phyloP scores from a whole-genome alignment of 1,140 invertebrate species.

The Lordiphosa collinella region DNA sequence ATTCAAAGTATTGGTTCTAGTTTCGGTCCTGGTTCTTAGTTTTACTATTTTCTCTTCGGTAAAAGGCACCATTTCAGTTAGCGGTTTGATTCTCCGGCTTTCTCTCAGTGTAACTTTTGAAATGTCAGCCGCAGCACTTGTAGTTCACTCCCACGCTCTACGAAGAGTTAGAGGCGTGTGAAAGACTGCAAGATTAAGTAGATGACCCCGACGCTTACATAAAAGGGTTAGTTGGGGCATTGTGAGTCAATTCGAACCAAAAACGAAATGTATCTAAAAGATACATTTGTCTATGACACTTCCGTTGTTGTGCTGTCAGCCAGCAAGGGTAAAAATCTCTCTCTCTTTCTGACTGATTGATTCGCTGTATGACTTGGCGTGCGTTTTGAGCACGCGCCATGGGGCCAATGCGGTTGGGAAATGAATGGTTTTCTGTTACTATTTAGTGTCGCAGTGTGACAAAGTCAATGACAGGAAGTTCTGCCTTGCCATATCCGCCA shows the following conservation, averaged over 20 bases:
- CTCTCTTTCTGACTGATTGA: conserved; percentile 15
- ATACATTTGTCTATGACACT: conserved; percentile 21
- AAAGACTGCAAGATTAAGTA: conserved; percentile 17
- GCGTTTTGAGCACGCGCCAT: conserved; percentile 52
- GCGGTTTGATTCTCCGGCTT: too few relatives aligned
- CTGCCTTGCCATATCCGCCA: conserved; percentile 63
- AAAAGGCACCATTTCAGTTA: too few relatives aligned
- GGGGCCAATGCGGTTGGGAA: conserved; percentile 30
- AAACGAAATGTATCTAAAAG: conserved; percentile 5
- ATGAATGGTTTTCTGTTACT: conserved; percentile 70
- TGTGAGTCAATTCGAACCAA: neutral
- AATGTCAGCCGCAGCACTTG: conserved; percentile 20
- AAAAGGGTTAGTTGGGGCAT: conserved; percentile 11
- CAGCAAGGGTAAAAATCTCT: neutral
- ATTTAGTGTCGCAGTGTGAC: conserved; percentile 28
- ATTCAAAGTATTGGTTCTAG: too few relatives aligned
- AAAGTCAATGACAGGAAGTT: conserved; percentile 75
- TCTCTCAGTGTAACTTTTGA: neutral
- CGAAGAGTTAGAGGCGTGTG: conserved; percentile 23
- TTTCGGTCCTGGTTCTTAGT: too few relatives aligned
- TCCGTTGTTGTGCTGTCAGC: conserved; percentile 26
- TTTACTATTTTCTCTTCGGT: too few relatives aligned
- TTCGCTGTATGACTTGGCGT: conserved; percentile 24
- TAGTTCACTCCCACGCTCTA: conserved; percentile 27
- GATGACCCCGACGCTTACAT: conserved; percentile 12